Percentiles rank a stretch among this genome's conserved stretches.
Conservation (phyloP, 2,888 invertebrate species). For the Lithosia quadra region DNA sequence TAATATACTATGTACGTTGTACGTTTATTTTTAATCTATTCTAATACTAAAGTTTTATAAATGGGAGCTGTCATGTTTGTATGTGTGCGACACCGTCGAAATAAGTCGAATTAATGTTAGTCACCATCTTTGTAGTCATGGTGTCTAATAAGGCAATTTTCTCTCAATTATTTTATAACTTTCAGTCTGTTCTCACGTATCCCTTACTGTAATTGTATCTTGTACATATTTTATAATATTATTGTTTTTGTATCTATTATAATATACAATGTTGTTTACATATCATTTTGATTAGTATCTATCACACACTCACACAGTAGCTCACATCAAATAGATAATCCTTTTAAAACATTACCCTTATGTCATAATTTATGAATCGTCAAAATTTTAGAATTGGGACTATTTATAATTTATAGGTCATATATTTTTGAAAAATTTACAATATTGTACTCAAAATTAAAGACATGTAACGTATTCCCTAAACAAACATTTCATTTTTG, state of each 20-base stretch:
- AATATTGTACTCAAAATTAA: conserved; percentile 59
- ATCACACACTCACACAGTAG: conserved; percentile 40
- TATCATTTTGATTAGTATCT: conserved; percentile 77
- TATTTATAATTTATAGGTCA: conserved; percentile 60
- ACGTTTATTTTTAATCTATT: conserved; percentile 28
- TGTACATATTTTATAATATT: conserved; percentile 54
- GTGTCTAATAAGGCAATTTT: conserved; percentile 28
- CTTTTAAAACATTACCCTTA: conserved; percentile 23
- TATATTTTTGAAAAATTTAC: conserved; percentile 79
- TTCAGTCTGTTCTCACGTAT: conserved; percentile 44
- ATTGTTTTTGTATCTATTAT: conserved; percentile 46
- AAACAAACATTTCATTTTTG: conserved; percentile 42
- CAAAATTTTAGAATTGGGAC: conserved; percentile 41
- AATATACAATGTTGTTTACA: conserved; percentile 66
- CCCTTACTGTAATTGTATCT: conserved; percentile 40
- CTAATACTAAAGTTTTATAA: conserved; percentile 19
- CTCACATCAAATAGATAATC: conserved; percentile 31
- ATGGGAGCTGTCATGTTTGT: conserved; percentile 26
- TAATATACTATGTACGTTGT: conserved; percentile 34
- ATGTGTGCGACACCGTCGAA: conserved; percentile 14
- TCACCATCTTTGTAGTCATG: conserved; percentile 13
- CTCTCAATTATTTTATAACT: conserved; percentile 34
- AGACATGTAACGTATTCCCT: conserved; percentile 45
- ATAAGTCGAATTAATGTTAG: conserved; percentile 5
- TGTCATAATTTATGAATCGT: conserved; percentile 27